A percentile compares a stretch with the other conserved stretches of the same genome.
Conservation (phyloP, 2,113 vertebrate species). For the Burhinus bistriatus region DNA sequence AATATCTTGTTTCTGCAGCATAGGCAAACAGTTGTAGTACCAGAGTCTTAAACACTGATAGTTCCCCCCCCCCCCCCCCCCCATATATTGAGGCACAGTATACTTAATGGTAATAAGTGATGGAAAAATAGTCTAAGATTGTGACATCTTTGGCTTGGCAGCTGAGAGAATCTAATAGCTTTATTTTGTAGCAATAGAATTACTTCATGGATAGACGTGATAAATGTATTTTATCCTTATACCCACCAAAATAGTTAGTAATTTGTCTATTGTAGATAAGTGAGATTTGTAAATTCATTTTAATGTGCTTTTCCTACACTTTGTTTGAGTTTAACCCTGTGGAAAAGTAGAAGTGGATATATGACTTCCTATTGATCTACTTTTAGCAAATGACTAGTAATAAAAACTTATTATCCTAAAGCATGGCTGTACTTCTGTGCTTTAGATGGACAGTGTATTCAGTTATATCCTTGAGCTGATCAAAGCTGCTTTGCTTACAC, state of each 20-base stretch:
- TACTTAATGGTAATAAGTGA: not conserved
- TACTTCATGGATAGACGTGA: not conserved
- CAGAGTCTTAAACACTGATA: not conserved
- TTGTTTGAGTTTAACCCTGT: not conserved
- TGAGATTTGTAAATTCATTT: not conserved
- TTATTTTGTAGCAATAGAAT: not conserved
- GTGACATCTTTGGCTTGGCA: not conserved
- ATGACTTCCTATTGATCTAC: not conserved
- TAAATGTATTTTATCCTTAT: not conserved
- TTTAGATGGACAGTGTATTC: not conserved
- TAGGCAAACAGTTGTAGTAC: not conserved
- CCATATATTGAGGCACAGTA: not conserved
- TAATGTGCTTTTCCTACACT: not conserved
- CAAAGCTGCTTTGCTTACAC: not conserved
- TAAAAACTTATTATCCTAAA: not conserved
- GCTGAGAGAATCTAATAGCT: not conserved
- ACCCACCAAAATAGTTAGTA: not conserved
- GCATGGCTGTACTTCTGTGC: not conserved
- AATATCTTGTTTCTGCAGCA: not conserved
- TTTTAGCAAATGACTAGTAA: not conserved
- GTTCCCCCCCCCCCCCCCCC: accelerated
- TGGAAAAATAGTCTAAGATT: not conserved
- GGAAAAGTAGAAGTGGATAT: not conserved
- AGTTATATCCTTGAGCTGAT: not conserved
- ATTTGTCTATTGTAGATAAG: not conserved